Conservation (phyloP, 2,888 invertebrate species). For the Amphipoea oculea region DNA sequence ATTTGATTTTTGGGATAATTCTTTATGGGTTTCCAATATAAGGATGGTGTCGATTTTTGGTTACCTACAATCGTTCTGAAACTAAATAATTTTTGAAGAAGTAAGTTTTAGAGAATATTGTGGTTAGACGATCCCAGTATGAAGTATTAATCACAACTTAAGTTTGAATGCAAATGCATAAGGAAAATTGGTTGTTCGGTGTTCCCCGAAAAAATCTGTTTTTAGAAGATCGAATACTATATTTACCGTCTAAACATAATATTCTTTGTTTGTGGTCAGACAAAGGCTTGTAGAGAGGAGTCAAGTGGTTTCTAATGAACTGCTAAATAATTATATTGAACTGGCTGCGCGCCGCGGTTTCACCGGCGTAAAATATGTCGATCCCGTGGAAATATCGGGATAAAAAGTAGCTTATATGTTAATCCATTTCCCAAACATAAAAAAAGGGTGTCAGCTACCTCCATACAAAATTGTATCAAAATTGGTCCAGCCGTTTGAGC, state of each 20-base stretch:
- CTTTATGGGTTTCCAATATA: too few species aligned
- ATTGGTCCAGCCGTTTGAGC: too few species aligned
- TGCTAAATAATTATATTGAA: slow-evolving; percentile 2
- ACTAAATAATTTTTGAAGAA: background rate
- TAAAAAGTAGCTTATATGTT: too few species aligned
- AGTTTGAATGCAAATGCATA: slow-evolving; percentile 14
- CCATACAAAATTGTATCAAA: too few species aligned
- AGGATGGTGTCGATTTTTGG: background rate
- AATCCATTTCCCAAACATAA: too few species aligned
- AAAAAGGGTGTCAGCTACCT: too few species aligned
- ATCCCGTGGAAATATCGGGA: too few species aligned
- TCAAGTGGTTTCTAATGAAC: slow-evolving; percentile 26
- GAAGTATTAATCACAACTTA: background rate
- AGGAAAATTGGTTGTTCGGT: slow-evolving; percentile 34
- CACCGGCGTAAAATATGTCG: too few species aligned
- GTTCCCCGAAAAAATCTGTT: slow-evolving; percentile 12
- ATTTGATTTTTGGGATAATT: background rate
- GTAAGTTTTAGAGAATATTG: background rate
- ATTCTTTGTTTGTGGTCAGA: slow-evolving; percentile 22
- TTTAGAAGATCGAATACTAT: background rate
- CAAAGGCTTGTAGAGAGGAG: background rate
- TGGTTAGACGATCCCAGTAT: background rate
- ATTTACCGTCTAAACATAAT: slow-evolving; percentile 16
- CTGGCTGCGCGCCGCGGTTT: too few species aligned
- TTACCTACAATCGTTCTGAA: background rate